Evolutionary conservation across 2,888 invertebrate genomes (phyloP).

Genomic region (Schrankia costaestrigalis): DNA sequence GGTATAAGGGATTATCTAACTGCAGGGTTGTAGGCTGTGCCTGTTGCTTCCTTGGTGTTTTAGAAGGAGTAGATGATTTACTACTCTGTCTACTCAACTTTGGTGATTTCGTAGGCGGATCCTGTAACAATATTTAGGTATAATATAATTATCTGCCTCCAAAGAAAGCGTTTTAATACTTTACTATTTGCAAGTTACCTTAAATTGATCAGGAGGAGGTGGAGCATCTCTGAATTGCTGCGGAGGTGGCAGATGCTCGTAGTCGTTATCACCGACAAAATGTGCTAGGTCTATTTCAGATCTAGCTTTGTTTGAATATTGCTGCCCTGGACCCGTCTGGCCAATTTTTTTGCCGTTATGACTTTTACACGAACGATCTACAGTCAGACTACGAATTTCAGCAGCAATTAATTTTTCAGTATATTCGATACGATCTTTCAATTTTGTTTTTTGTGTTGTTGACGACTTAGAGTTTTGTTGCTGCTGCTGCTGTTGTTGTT

Average conservation of each 20-base stretch:
- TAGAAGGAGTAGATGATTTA: slow-evolving; percentile 72
- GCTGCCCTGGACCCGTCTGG: slow-evolving; percentile 48
- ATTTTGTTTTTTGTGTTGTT: slow-evolving; percentile 52
- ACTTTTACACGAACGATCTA: slow-evolving; percentile 65
- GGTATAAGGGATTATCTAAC: slow-evolving; percentile 88
- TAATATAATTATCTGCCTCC: too few relatives aligned
- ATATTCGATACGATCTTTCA: slow-evolving; percentile 73
- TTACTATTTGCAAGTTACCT: slow-evolving; percentile 55
- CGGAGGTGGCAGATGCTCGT: slow-evolving; percentile 90
- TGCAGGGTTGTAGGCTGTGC: slow-evolving; percentile 61
- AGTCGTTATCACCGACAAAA: slow-evolving; percentile 80
- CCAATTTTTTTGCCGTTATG: slow-evolving; percentile 49
- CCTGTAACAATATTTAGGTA: slow-evolving; percentile 39
- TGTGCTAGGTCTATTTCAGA: slow-evolving; percentile 82
- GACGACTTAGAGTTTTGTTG: slow-evolving; percentile 44
- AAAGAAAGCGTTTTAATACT: too few relatives aligned
- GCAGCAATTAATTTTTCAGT: slow-evolving; percentile 75
- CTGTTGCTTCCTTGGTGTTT: slow-evolving; percentile 57
- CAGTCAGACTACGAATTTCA: slow-evolving; percentile 68
- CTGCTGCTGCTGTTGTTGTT: slow-evolving; percentile 33
- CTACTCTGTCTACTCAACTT: slow-evolving; percentile 69
- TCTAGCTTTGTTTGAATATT: slow-evolving; percentile 75
- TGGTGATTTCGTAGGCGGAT: slow-evolving; percentile 71
- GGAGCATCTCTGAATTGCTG: slow-evolving; percentile 91
- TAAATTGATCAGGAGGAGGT: slow-evolving; percentile 87